Evolutionary conservation across 92 coral and sea anemone genomes (phyloP).

Genomic region (Virgularia gustaviana): DNA sequence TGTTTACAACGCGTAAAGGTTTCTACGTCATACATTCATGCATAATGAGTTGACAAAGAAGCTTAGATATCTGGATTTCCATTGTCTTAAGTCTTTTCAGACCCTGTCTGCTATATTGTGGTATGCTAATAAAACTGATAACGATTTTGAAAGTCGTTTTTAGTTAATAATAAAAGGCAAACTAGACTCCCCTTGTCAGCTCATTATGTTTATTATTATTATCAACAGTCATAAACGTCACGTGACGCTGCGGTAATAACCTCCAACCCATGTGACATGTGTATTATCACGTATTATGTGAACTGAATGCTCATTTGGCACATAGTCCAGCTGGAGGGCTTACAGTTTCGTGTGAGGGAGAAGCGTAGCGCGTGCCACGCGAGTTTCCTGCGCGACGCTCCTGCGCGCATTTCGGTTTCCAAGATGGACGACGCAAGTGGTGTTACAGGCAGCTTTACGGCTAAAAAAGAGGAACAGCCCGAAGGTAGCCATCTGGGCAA

Average conservation of each 20-base stretch:
- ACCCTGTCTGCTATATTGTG: no score
- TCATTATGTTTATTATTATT: slow-evolving; percentile 17
- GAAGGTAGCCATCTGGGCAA: not conserved
- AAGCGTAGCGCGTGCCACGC: slow-evolving; percentile 13
- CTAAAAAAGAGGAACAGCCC: not conserved
- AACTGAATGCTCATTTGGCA: not conserved
- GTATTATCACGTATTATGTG: no score
- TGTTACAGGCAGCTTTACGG: not conserved
- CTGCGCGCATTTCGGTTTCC: no score
- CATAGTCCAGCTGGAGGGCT: not conserved
- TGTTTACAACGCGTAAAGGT: slow-evolving; percentile 23
- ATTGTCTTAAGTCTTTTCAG: no score
- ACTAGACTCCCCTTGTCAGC: not conserved
- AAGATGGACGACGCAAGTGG: slow-evolving; percentile 29
- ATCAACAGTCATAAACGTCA: slow-evolving; percentile 15
- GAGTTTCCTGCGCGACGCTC: slow-evolving; percentile 2
- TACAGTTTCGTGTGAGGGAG: not conserved
- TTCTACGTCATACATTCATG: no score
- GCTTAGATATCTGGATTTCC: no score
- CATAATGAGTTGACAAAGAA: no score
- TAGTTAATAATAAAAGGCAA: not conserved
- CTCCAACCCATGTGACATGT: no score
- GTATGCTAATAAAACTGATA: no score
- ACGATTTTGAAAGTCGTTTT: no score
- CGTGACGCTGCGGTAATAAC: no score